These are phyloP conservation scores for Drosophila conformis DNA, from an alignment of 2,888 invertebrate species.

Conservation along the genomic window DNA sequence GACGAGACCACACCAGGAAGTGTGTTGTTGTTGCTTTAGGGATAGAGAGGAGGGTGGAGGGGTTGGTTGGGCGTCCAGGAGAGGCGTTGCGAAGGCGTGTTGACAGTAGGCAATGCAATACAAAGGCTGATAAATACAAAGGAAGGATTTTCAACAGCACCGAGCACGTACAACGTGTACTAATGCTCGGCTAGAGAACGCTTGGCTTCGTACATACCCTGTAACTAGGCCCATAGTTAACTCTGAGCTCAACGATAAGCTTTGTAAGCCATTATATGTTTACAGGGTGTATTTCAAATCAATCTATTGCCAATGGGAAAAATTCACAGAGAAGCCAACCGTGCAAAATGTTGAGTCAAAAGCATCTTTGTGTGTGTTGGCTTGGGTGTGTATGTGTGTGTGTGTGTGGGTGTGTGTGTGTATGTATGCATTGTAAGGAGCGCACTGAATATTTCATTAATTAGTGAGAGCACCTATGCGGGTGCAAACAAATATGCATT, in stretches of 20 bases:
- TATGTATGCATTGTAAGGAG: background rate
- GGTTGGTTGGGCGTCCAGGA: background rate
- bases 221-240: background rate
- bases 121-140: constrained; percentile 55
- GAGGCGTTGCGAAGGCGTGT: background rate
- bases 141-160: constrained; percentile 12
- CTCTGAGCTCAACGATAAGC: background rate
- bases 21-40: background rate
- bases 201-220: constrained; percentile 7
- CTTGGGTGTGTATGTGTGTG: background rate
- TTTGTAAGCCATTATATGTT: background rate
- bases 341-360: constrained; percentile 10
- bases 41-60: background rate
- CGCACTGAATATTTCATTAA: constrained; percentile 42
- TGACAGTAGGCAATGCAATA: constrained; percentile 30
- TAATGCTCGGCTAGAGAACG: background rate
- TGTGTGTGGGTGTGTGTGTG: background rate
- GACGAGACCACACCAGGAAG: background rate
- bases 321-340: constrained; percentile 35
- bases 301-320: constrained; percentile 63
- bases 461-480: constrained; percentile 42
- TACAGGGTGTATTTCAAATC: constrained; percentile 27
- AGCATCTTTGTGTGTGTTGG: background rate
- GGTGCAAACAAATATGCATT: constrained; percentile 16
- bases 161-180: background rate